phyloP scores from a whole-genome alignment of 2,888 invertebrate species.

The Thalpophila matura region DNA sequence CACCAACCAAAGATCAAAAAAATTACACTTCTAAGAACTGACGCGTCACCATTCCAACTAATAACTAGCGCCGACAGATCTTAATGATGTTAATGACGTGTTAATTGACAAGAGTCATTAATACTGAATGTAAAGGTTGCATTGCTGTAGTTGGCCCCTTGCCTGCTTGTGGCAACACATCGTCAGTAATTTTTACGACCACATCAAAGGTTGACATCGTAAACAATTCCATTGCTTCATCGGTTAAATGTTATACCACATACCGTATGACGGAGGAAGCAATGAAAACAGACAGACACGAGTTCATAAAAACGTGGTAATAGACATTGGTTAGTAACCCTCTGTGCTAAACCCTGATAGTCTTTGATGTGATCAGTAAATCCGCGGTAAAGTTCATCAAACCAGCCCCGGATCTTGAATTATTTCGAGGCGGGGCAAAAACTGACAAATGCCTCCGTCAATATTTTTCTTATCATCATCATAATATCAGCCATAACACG shows the following conservation, averaged over 20 bases:
- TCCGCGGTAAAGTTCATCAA: no score
- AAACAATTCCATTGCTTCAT: conserved; percentile 31
- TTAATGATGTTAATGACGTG: conserved; percentile 41
- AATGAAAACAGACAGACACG: no score
- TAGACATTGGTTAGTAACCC: no score
- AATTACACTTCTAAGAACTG: background rate
- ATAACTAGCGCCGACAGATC: conserved; percentile 38
- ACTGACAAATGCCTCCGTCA: no score
- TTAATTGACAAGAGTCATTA: conserved; percentile 50
- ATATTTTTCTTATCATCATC: no score
- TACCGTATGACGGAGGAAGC: no score
- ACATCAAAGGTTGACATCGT: conserved; percentile 41
- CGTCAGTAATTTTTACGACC: conserved; percentile 47
- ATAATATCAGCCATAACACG: no score
- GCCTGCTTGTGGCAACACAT: conserved; percentile 40
- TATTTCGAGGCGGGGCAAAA: no score
- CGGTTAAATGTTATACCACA: conserved; percentile 7
- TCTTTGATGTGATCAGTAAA: no score
- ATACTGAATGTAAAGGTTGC: conserved; percentile 50
- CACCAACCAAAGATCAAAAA: background rate
- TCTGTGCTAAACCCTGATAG: no score
- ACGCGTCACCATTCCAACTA: conserved; percentile 2
- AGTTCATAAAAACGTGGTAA: no score
- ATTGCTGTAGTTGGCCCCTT: conserved; percentile 41
- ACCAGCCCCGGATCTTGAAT: no score